A percentile compares a stretch with the other conserved stretches of the same genome.
Conservation (phyloP, 2,113 vertebrate genomes). For the Cyanoramphus novaezelandiae region DNA sequence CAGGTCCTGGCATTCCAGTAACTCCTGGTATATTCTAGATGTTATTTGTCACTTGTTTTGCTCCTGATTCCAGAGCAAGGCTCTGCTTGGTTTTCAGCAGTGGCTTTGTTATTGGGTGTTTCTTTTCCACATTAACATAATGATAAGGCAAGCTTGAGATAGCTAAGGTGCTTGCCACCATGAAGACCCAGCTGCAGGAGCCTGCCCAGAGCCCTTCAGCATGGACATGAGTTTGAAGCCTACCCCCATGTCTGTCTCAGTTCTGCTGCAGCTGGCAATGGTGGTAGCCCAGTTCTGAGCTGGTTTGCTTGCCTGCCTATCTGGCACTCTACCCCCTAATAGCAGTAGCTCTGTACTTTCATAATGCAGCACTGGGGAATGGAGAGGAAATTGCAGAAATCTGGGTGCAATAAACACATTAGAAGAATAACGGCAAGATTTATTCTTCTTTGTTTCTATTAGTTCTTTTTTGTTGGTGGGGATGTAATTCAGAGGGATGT, state of each 20-base stretch:
- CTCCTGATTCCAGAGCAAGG: background rate
- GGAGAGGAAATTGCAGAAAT: background rate
- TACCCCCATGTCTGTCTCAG: background rate
- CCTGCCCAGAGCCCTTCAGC: background rate
- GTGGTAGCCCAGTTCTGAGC: background rate
- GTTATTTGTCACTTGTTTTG: background rate
- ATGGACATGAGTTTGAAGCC: background rate
- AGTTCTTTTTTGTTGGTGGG: background rate
- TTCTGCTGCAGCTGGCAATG: background rate
- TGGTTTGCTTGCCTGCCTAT: background rate
- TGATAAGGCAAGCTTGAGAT: background rate
- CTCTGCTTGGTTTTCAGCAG: background rate
- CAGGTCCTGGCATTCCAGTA: background rate
- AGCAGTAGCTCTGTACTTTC: background rate
- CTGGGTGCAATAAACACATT: background rate
- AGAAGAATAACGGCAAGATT: background rate
- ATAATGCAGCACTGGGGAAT: fast-evolving
- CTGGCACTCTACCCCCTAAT: fast-evolving
- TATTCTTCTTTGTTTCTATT: background rate
- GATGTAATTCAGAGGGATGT: background rate
- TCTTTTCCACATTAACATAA: background rate
- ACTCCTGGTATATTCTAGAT: fast-evolving
- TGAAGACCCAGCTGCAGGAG: background rate
- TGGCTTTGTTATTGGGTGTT: background rate
- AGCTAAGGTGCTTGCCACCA: fast-evolving